These are phyloP conservation scores for Nemapogon koenigi DNA, from an alignment of 2,888 invertebrate species.

Conservation along the genomic window DNA sequence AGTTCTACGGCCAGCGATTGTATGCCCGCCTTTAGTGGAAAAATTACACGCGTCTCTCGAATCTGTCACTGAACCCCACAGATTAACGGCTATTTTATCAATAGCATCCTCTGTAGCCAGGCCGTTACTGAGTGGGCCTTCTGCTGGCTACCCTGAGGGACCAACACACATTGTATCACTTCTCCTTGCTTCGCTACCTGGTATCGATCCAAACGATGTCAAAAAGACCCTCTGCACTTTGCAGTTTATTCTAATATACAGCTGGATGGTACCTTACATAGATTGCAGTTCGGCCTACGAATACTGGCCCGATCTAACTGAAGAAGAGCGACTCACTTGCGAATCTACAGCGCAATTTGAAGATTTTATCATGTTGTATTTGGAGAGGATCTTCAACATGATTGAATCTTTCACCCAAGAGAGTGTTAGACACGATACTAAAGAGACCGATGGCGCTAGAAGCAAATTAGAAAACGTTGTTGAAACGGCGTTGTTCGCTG, in stretches of 20 bases:
- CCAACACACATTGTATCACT: constrained; percentile 83
- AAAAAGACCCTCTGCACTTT: constrained; percentile 78
- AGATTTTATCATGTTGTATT: constrained; percentile 85
- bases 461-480: constrained; percentile 75
- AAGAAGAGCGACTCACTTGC: constrained; percentile 77
- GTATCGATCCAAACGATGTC: constrained; percentile 89
- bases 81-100: constrained; percentile 74
- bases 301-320: constrained; percentile 72
- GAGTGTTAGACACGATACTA: constrained; percentile 70
- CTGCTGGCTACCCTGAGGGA: constrained; percentile 73
- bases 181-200: constrained; percentile 81
- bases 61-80: constrained; percentile 88
- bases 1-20: constrained; percentile 78
- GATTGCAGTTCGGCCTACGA: constrained; percentile 83
- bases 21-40: constrained; percentile 84
- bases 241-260: constrained; percentile 78
- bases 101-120: constrained; percentile 74
- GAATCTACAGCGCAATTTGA: constrained; percentile 86
- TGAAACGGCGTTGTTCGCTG: constrained; percentile 73
- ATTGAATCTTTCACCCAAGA: constrained; percentile 76
- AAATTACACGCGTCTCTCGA: constrained; percentile 81
- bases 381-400: constrained; percentile 77
- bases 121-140: constrained; percentile 63
- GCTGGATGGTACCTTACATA: constrained; percentile 80
- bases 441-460: constrained; percentile 62